Percentiles rank a stretch among this genome's conserved stretches.
Evolutionary conservation across 2,113 vertebrate species (phyloP).

Genomic region (Hemichromis elongatus): DNA sequence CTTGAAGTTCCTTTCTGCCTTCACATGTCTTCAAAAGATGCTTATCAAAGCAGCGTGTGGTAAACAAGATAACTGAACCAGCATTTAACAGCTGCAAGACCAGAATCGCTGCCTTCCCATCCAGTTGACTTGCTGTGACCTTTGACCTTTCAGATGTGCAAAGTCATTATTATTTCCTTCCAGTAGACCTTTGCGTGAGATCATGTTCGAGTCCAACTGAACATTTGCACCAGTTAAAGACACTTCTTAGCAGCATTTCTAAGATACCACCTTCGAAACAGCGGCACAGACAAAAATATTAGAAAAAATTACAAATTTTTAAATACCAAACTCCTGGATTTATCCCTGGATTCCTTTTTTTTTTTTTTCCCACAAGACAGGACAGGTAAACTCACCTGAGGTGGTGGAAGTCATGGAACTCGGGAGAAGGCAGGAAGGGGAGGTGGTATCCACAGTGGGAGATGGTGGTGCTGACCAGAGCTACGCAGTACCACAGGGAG

Average conservation of each 20-base stretch:
- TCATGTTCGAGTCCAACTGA: neutral
- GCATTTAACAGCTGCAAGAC: neutral
- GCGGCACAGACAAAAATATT: too few relatives aligned
- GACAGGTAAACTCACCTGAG: slow-evolving; percentile 76
- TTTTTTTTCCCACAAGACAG: neutral
- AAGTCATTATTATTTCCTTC: accelerated
- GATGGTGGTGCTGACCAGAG: slow-evolving; percentile 78
- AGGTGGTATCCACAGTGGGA: slow-evolving; percentile 95
- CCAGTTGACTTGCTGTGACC: neutral
- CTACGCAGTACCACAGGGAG: slow-evolving; percentile 80
- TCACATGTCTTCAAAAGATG: neutral
- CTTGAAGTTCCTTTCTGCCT: neutral
- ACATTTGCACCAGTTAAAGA: neutral
- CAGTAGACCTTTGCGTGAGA: neutral
- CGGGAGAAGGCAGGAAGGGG: slow-evolving; percentile 88
- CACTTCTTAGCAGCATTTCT: accelerated
- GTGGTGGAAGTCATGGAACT: slow-evolving; percentile 96
- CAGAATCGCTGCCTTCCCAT: neutral
- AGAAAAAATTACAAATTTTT: too few relatives aligned
- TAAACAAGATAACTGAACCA: neutral
- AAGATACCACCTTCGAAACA: neutral
- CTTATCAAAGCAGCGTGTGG: neutral
- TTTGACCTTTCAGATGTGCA: neutral
- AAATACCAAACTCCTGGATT: too few relatives aligned
- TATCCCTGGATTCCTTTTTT: too few relatives aligned